These are phyloP conservation scores for Epinotia bilunana DNA, from an alignment of 2,888 invertebrate species.

Conservation along the genomic window DNA sequence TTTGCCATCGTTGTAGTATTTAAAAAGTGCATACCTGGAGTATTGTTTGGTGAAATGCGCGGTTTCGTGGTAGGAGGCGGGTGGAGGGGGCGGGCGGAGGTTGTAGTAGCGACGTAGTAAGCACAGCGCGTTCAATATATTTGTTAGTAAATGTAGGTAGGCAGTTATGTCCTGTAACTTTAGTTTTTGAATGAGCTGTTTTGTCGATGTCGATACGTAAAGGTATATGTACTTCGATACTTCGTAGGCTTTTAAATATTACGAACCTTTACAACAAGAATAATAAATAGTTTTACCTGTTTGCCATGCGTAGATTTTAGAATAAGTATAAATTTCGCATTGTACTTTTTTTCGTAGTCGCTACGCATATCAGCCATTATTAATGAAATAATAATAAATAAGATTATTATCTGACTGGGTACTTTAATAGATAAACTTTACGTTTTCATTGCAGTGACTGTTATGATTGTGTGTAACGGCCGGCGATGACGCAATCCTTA, in stretches of 20 bases:
- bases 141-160: slow-evolving; percentile 56
- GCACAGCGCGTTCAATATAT: slow-evolving; percentile 67
- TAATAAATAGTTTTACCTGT: not conserved
- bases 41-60: slow-evolving; percentile 46
- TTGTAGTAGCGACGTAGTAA: slow-evolving; percentile 77
- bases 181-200: slow-evolving; percentile 25
- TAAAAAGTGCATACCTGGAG: slow-evolving; percentile 39
- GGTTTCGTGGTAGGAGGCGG: slow-evolving; percentile 57
- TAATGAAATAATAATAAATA: not conserved
- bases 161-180: slow-evolving; percentile 48
- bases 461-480: slow-evolving; percentile 17
- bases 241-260: no score
- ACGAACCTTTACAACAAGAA: not conserved
- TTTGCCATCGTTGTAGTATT: not conserved
- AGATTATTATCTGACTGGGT: not conserved
- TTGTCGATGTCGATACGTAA: slow-evolving; percentile 17
- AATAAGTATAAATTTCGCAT: no score
- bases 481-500: slow-evolving; percentile 36
- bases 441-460: slow-evolving; percentile 23
- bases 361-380: no score
- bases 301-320: no score
- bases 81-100: slow-evolving; percentile 62
- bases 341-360: no score
- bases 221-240: not conserved
- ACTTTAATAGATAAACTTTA: slow-evolving; percentile 13